Base-by-base conservation (phyloP, 2,113 vertebrate genomes). In the Progne subis region DNA sequence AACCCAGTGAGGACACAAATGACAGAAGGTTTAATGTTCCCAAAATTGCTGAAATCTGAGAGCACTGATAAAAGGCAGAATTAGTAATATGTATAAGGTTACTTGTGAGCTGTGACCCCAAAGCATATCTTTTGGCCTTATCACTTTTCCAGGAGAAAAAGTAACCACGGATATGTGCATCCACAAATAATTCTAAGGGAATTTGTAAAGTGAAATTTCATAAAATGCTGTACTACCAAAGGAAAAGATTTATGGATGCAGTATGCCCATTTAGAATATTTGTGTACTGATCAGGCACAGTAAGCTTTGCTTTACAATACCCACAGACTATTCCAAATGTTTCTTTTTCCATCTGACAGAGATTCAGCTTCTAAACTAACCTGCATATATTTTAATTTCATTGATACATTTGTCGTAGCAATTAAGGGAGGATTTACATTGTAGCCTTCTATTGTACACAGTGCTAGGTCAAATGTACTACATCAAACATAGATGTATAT, bases 61-160 rank as follows among this genome's bases (percentile, higher is more conserved):
- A 94, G 82, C 90, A 76, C 72, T 94, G 95, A 96, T 96, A 97
- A 70, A 95, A 80, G 94, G 91, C 90, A 97, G 86, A 92, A 90
- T 94, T 91, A 56, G 97, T 98, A 98, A 96, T 98, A 97, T 97
- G 95, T 96, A 97, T 97, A 97, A 97, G 94, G 94, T 91, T 95
- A 94, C 95, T 93, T 2, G 11, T 96, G 97, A 84, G 92, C 96
- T 97, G 89, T 96, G 95, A 96, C 96, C 95, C 96, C 92, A 90
- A 87, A 96, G 85, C 20, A 1, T 95, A 92, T 97, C 94, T 97
- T 94, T 91, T 96, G 93, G 87, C 86, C 93, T 97, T 96, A 94
- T 90, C 88, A 52, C 72, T 95, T 97, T 97, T 97, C 93, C 91
- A 80, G 68, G 67, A 88, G 88, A 92, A 95, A 96, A 98, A 96